Evolutionary conservation across 1,140 invertebrate genomes (phyloP), one percentile per base, ranked within the genome.

Genomic region (Aphelenchoides fujianensis): DNA sequence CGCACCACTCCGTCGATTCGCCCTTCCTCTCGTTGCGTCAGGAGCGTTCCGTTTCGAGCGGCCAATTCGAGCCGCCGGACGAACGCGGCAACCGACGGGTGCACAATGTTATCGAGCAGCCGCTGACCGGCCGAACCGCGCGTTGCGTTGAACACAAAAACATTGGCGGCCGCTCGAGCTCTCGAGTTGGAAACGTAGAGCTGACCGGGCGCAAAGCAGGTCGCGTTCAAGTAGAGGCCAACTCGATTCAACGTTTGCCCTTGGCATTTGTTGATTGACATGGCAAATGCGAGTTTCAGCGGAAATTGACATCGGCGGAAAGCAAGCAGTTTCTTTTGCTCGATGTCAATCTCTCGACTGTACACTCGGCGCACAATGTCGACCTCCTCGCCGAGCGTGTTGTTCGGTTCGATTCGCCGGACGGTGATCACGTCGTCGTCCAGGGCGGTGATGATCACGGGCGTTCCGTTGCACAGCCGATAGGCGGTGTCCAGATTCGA

Each of bases 221-320:
- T 53, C 48, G 76, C 78, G 77, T 80, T 74, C 23, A 87, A 68
- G 80, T 85, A 74, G 69, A 88, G 68, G 75, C 73, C 85, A 73
- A 79, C 72, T 70, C 74, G 70, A 74, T 79, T 41, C 2, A 86
- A 70, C 12, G 85, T 78, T 79, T 88, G 87, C 19, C 88, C 86
- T 81, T 89, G 88, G 3, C 86, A 72, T 82, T 89, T 89, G 77
- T 89, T 88, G 12, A 89, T 88, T 0, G 87, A 86, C 81, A 88
- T 87, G 27, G 86, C 85, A 82, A 88, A 89, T 1, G 82, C 79
- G 2, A 86, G 66, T 69, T 82, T 76, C 1, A 89, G 37, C 27
- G 87, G 86, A 85, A 89, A 89, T 74, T 89, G 87, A 0, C 86
- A 35, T 62, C 87, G 67, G 30, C 16, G 48, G 9, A 76, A 77